Base-by-base conservation (phyloP, 2,797 vertebrate genomes). In the Coregonus sp. region DNA sequence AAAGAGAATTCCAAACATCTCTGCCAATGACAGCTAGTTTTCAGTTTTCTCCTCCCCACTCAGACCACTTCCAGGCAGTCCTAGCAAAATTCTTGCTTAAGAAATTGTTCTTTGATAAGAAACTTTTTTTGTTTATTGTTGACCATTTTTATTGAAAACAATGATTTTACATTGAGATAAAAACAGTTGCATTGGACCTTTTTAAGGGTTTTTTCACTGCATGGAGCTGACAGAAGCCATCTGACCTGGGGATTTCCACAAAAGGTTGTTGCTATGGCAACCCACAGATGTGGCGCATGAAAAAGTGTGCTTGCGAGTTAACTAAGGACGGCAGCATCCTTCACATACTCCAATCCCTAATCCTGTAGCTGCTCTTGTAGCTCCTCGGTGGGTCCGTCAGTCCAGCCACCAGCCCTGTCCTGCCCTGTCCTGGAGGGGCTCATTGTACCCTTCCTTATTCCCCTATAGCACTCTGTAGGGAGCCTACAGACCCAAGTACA, bases 261-360 rank as follows among this genome's bases (percentile, higher is more conserved):
- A 78, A 73, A 89, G 89, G 84, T 40, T 75, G 7, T 93, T 93
- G 87, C 89, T 70, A 88, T 92, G 90, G 92, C 80, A 92, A 94
- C 92, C 84, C 68, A 85, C 86, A 90, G 89, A 94, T 91, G 90
- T 93, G 86, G 89, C 87, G 89, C 90, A 92, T 91, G 88, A 89
- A 91, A 91, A 84, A 86, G 76, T 72, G 72, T 75, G 85, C 70
- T 90, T 90, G 25, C 25, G 25, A 25, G 25, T 25, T 25, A 90
- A 90, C 87, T 70, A 86, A 85, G 83, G 82, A 68, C 85, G 82
- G 83, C 82, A 84, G 82, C 78, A 85, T 89, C 82, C 79, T 78
- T 86, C 80, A 77, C 74, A 82, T 82, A 80, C 79, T 83, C 78
- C 47, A n/a, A 35, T 74, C 82, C 68, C 16, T 73, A 80, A 86